Evolutionary conservation across 2,888 invertebrate species (phyloP).

Genomic region (Rhagonycha lutea): DNA sequence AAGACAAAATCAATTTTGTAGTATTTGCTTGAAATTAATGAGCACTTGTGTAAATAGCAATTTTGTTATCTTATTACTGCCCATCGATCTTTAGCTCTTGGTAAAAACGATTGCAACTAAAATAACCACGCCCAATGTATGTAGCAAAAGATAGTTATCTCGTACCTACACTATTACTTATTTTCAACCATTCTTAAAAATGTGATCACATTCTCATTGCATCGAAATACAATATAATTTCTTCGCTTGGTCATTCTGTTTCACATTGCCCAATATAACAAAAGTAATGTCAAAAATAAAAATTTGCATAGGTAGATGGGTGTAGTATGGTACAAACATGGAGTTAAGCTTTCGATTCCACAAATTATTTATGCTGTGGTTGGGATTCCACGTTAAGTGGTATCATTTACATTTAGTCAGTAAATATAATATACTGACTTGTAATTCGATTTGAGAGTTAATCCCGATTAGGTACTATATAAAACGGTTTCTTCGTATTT

Average conservation of each 20-base stretch:
- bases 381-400: too few species aligned
- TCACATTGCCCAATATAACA: background rate
- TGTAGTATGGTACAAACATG: too few species aligned
- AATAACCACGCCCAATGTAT: constrained; percentile 32
- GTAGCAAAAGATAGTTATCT: constrained; percentile 30
- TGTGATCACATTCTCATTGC: background rate
- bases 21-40: background rate
- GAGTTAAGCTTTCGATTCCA: too few species aligned
- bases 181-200: background rate
- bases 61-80: constrained; percentile 19
- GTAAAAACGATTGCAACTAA: constrained; percentile 25
- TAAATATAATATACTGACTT: too few species aligned
- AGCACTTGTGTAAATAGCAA: background rate
- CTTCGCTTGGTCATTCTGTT: background rate
- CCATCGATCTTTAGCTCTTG: constrained; percentile 14
- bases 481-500: too few species aligned
- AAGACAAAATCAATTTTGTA: background rate
- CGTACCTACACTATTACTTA: constrained; percentile 11
- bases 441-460: too few species aligned
- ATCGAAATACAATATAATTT: background rate
- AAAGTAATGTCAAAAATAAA: background rate
- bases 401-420: too few species aligned
- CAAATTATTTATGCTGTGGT: too few species aligned
- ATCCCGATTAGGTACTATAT: too few species aligned
- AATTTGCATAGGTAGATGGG: too few species aligned